phyloP scores from a whole-genome alignment of 2,113 vertebrate species.

The Ammodytes marinus region DNA sequence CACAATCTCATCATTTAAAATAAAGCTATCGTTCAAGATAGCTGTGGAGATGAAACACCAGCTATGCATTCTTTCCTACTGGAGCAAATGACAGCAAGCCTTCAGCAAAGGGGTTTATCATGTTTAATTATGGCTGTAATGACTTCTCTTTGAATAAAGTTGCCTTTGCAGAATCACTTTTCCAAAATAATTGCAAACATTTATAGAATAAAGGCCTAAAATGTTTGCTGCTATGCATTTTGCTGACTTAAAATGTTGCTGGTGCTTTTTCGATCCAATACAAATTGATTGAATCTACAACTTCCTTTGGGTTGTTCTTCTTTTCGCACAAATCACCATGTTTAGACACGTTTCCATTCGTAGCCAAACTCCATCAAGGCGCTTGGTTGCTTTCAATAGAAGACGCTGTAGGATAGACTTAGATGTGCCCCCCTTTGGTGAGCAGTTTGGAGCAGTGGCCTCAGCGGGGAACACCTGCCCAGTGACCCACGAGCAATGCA shows the following conservation, averaged over 20 bases:
- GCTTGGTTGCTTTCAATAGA: background rate
- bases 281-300: background rate
- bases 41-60: constrained; percentile 40
- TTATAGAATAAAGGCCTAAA: background rate
- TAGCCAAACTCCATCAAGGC: background rate
- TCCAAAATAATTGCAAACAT: background rate
- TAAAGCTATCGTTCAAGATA: constrained; percentile 74
- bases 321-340: background rate
- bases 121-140: background rate
- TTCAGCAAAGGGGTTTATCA: background rate
- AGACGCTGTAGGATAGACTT: background rate
- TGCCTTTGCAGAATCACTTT: background rate
- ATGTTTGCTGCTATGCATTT: background rate
- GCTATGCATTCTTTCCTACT: background rate
- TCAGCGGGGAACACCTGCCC: no score
- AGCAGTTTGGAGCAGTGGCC: background rate
- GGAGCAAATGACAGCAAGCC: background rate
- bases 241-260: background rate
- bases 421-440: background rate
- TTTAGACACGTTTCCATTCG: background rate
- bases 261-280: constrained; percentile 61
- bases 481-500: background rate
- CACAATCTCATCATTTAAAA: constrained; percentile 76
- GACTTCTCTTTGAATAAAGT: background rate
- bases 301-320: background rate